Base-by-base conservation (phyloP, 2,113 vertebrate genomes). In the Pachycephala philippinensis region DNA sequence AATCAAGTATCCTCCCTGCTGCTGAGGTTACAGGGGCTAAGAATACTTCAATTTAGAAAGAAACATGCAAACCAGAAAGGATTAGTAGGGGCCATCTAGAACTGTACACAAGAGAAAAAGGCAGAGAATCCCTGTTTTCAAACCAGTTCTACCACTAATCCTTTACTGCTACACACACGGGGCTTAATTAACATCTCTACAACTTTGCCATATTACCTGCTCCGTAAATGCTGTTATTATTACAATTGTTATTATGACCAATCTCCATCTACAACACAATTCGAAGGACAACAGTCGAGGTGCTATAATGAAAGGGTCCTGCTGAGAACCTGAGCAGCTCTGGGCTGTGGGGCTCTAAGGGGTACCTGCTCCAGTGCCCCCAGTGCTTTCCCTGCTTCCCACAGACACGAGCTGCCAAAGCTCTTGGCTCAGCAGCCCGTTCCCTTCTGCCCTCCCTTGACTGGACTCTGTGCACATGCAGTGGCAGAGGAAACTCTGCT, bases 71-170 rank as follows among this genome's bases (percentile, higher is more conserved):
- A 72, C 13, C 22, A 74, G 57, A 79, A 83, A 12, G 20, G 50
- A 79, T 54, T 76, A 31, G 30, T 9, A 86, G 15, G 31, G 64
- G 31, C 56, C 30, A 75, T 16, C 15, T 27, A 90, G 56, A 86
- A 53, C 33, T 20, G 18, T 7, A 16, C 24, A 42, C 19, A 69
- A 63, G 19, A 60, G 33, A 77, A 84, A 53, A 28, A 15, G 44
- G 21, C 15, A 97, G 59, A 97, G 75, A 95, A 94, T 59, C 91
- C n/a, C 39, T 70, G 53, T n/a, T 90, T 76, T 49, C 91, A 85
- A 87, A 90, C 71, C 89, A 97, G 84, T 82, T 91, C 72, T 78
- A 60, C 93, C 56, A 86, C 93, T 64, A 86, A 90, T 22, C 68
- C 77, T 71, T 78, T 9, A 68, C 56, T 84, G 86, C 68, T 61